Conservation (phyloP, 1,140 invertebrate species). For the Drosophila bocqueti region DNA sequence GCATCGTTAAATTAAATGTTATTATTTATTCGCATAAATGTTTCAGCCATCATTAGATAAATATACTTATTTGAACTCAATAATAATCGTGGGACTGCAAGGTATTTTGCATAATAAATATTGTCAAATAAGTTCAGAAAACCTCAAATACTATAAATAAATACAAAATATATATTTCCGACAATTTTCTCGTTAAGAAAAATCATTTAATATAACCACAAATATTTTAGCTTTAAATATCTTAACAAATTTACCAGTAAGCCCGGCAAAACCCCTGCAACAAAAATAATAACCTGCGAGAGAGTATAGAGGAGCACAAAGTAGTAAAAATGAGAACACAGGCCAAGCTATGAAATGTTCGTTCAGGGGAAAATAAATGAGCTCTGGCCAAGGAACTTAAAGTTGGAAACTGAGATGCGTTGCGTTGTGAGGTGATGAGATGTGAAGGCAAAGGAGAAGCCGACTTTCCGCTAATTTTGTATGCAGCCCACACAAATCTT, state of each 20-base stretch:
- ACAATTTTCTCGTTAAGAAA: background rate
- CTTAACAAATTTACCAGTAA: too few relatives aligned
- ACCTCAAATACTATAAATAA: too few relatives aligned
- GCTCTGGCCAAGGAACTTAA: conserved; percentile 36
- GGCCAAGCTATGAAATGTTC: conserved; percentile 25
- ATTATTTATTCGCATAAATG: too few relatives aligned
- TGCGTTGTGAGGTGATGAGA: conserved; percentile 14
- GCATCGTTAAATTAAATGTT: too few relatives aligned
- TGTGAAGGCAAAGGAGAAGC: conserved; percentile 5
- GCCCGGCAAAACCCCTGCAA: background rate
- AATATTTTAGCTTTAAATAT: too few relatives aligned
- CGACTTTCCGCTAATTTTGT: conserved; percentile 63
- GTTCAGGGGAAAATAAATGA: conserved; percentile 70
- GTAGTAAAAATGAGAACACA: conserved; percentile 21
- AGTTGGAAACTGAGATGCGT: conserved; percentile 27
- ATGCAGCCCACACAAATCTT: conserved; percentile 77
- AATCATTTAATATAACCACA: too few relatives aligned
- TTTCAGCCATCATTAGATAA: too few relatives aligned
- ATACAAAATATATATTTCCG: too few relatives aligned
- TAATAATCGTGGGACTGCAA: too few relatives aligned
- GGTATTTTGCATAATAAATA: too few relatives aligned
- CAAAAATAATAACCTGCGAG: background rate
- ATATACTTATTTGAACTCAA: too few relatives aligned
- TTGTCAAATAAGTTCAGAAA: too few relatives aligned
- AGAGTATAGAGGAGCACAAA: conserved; percentile 22